Base-by-base conservation (phyloP, 1,140 invertebrate genomes). In the Bombus superbus region DNA sequence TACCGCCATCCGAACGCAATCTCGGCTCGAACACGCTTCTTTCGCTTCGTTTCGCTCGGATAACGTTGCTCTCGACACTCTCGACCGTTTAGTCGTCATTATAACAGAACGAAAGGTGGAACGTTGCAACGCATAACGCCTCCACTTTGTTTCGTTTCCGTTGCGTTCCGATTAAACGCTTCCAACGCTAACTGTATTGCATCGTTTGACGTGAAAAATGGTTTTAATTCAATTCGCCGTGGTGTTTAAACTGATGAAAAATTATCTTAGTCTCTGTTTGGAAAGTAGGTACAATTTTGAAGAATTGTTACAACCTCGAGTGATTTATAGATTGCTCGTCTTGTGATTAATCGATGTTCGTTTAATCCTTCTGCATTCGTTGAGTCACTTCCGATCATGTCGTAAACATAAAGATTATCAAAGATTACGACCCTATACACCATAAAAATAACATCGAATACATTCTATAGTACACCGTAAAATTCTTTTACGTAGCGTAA, bases 1-100 rank as follows among this genome's bases (percentile, higher is more conserved):
- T 11, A 75, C 81, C 81, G 57, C 3, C 57, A 38, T 44, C 40
- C 72, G 59, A 75, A 75, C 74, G 71, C 42, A 75, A 82, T 82
- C 57, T 82, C 81, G 57, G 25, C 71, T 38, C 35, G 53, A 71
- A 71, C 13, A 64, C 64, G 74, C 38, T 78, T 83, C 74, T 78
- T 77, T 68, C 74, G 73, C 81, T 75, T 53, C 4, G 44, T 10
- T 22, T 38, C 35, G 42, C 18, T 32, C 28, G 53, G 57, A 44
- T 40, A 62, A 62, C 25, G n/a, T 66, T 8, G 64, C 42, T 74
- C 72, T 47, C 77, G 44, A 59, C 42, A 69, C 53, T n/a, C 42
- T 76, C 81, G 44, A 83, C 57, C 32, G 6, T 42, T 53, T 57
- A 32, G 42, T 44, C 72, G 15, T 38, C 32, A 38, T 83, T 68